Base-by-base conservation (phyloP, 2,797 vertebrate species). In the Ctenochaetus hawaiiensis region DNA sequence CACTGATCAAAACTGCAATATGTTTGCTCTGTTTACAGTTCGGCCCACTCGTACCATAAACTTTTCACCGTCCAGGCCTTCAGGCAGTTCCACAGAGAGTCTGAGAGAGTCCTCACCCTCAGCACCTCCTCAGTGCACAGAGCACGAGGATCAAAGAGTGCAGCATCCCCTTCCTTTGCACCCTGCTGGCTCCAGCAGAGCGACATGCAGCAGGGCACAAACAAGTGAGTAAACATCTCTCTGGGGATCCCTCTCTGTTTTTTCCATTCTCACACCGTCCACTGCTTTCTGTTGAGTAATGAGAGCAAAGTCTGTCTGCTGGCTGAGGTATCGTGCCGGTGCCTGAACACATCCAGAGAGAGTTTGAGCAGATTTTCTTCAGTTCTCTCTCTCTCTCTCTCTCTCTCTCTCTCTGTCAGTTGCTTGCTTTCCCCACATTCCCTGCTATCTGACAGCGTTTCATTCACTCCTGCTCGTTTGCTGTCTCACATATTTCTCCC, bases 191-290 rank as follows among this genome's bases (percentile, higher is more conserved):
- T 77, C 23, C 12, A 5, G 61, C 75, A 76, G 77, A 67, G 77
- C 41, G 0, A 34, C 61, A 73, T 67, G 45, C 69, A 77, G 73
- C 57, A 44, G 72, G 72, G 72, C 77, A 80, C 78, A 84, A 83
- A 79, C 78, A 70, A 66, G 58, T 63, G 66, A 84, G 87, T 86
- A 89, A 89, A 88, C 78, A 84, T 75, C 64, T 84, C 86, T 79
- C 77, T 2, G 34, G 86, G 85, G 87, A 81, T 78, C 57, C 75
- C 75, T 77, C 70, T 54, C 63, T 67, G n/a, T 62, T 67, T 67
- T 67, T 64, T 45, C 54, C 2, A 57, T 67, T 67, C 69, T 67
- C 51, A 49, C 2, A 52, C 73, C 74, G 72, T 68, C 64, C 18
- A 7, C 72, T 26, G 54, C 77, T 79, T 68, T 83, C 70, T 67